Evolutionary conservation across 1,140 invertebrate genomes (phyloP).

Genomic region (Diachasma alloeum): DNA sequence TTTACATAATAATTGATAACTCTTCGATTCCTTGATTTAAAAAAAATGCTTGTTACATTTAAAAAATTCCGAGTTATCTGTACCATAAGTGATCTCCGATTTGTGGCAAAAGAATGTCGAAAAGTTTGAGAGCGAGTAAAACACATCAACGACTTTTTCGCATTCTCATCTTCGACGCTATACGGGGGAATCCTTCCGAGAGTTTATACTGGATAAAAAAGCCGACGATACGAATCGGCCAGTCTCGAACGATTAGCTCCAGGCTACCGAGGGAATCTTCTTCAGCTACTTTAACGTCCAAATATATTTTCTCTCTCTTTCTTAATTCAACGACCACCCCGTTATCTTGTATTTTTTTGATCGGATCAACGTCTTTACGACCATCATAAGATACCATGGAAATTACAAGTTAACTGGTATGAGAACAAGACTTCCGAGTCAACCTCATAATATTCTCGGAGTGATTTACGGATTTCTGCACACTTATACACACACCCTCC

Average conservation of each 20-base stretch:
- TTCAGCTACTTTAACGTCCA: conserved; percentile 5
- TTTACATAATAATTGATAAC: too few species aligned
- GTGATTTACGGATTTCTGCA: too few species aligned
- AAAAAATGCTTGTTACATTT: too few species aligned
- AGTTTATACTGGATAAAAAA: conserved; percentile 41
- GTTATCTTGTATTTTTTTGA: conserved; percentile 15
- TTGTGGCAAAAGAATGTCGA: not conserved
- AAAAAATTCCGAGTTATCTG: too few species aligned
- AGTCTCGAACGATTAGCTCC: conserved; percentile 48
- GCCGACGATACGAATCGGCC: conserved; percentile 55
- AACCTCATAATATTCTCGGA: too few species aligned
- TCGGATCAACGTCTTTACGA: not conserved
- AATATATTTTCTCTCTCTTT: conserved; percentile 11
- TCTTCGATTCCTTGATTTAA: too few species aligned
- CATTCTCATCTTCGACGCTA: not conserved
- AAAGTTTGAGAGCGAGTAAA: not conserved
- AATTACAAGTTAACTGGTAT: not conserved
- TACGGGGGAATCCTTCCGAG: not conserved
- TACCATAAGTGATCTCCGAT: not conserved
- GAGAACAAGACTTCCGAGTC: too few species aligned
- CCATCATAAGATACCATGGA: not conserved
- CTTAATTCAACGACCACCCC: not conserved
- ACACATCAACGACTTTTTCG: not conserved
- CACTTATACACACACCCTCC: too few species aligned
- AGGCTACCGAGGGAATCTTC: conserved; percentile 43